A percentile compares a stretch with the other conserved stretches of the same genome.
Evolutionary conservation across 2,113 vertebrate species (phyloP).

Genomic region (Ifrita kowaldi): DNA sequence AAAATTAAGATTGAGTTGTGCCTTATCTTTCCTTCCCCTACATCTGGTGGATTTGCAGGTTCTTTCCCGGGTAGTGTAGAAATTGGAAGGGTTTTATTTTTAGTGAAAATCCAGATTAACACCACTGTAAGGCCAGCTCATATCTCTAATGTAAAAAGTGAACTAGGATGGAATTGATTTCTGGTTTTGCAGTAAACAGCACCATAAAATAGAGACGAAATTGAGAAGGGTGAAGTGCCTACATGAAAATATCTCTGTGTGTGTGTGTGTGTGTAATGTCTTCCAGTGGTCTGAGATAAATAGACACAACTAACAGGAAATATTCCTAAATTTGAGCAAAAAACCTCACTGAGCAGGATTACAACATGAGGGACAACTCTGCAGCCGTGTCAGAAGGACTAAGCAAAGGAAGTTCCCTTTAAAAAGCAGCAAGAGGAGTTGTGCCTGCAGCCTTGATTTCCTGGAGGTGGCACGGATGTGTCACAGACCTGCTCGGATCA

Average conservation of each 20-base stretch:
- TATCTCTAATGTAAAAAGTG: neutral
- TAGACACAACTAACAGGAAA: neutral
- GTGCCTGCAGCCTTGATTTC: neutral
- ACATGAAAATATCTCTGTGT: neutral
- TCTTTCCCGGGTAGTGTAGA: neutral
- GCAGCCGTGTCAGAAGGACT: accelerated
- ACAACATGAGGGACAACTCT: accelerated
- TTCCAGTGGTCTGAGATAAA: neutral
- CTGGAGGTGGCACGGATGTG: no score
- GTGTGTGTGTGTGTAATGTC: no score
- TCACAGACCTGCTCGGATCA: neutral
- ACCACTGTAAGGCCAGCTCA: neutral
- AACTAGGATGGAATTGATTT: neutral
- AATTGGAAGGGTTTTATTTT: neutral
- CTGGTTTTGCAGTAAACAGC: neutral
- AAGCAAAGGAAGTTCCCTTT: neutral
- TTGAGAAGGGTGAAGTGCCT: neutral
- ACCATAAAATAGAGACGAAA: neutral
- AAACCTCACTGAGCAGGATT: neutral
- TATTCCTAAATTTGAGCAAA: neutral
- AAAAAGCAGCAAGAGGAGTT: neutral
- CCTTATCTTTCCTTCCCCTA: neutral
- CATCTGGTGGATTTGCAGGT: neutral
- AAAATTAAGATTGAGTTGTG: neutral
- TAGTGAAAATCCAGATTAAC: neutral